A percentile compares a stretch with the other conserved stretches of the same genome.
Evolutionary conservation across 2,888 invertebrate genomes (phyloP).

Genomic region (Cepaea hortensis): DNA sequence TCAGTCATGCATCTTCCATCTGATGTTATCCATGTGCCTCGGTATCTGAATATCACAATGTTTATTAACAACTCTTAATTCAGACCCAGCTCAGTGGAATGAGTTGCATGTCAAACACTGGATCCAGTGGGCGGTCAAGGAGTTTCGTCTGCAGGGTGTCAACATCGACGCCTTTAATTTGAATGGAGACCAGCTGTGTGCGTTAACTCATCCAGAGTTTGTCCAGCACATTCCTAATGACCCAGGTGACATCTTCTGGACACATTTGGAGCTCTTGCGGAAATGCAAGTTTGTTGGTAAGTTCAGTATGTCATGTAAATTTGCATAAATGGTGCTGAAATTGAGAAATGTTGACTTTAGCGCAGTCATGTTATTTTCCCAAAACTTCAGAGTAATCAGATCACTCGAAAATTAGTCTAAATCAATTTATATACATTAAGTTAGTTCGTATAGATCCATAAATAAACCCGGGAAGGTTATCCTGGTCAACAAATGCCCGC

Average conservation of each 20-base stretch:
- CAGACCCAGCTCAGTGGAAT: conserved; percentile 80
- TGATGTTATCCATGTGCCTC: no score
- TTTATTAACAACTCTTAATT: background rate
- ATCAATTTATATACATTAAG: no score
- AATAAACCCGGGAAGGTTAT: no score
- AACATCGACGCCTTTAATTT: conserved; percentile 87
- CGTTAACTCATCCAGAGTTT: conserved; percentile 84
- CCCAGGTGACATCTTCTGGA: conserved; percentile 93
- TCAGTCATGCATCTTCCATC: no score
- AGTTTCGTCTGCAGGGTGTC: conserved; percentile 87
- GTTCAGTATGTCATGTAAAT: background rate
- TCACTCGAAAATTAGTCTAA: no score
- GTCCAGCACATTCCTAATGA: conserved; percentile 85
- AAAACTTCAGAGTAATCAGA: no score
- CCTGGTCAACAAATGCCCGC: no score
- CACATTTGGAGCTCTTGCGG: conserved; percentile 90
- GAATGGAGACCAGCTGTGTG: conserved; percentile 84
- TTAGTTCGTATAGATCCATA: no score
- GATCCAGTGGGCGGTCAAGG: conserved; percentile 94
- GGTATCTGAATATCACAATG: no score
- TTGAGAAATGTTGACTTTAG: no score
- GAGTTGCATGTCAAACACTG: conserved; percentile 90
- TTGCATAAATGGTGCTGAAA: no score
- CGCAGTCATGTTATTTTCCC: no score
- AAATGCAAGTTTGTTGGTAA: conserved; percentile 92